Evolutionary conservation across 2,113 vertebrate genomes (phyloP).

Genomic region (Eira barbara): DNA sequence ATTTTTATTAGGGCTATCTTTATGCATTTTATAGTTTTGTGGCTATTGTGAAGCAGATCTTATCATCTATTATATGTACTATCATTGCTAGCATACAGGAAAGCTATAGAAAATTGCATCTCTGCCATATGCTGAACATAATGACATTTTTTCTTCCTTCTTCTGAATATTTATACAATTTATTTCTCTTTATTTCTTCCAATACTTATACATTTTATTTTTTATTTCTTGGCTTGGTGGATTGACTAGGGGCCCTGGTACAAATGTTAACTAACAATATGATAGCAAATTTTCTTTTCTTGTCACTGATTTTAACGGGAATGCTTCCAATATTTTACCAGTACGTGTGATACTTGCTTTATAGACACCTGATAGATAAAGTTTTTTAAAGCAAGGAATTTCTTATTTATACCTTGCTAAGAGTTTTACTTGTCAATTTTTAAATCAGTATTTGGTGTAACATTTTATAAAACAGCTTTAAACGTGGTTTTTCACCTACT

Average conservation of each 20-base stretch:
- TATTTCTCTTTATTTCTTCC: background rate
- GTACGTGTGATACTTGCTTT: background rate
- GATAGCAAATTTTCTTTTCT: background rate
- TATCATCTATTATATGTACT: background rate
- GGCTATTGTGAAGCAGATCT: background rate
- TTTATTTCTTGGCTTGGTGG: background rate
- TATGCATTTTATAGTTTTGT: constrained; percentile 24
- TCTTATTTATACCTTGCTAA: background rate
- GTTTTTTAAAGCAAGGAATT: background rate
- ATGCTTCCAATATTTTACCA: background rate
- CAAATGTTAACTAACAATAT: background rate
- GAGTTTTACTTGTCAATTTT: background rate
- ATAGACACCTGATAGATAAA: background rate
- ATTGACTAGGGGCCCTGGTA: background rate
- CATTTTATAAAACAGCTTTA: background rate
- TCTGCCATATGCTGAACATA: background rate
- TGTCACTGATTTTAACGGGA: background rate
- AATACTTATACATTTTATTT: background rate
- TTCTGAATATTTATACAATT: background rate
- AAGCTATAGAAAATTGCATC: background rate
- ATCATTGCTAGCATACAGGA: background rate
- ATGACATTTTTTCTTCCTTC: background rate
- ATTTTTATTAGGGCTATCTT: constrained; percentile 40
- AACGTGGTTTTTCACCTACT: background rate
- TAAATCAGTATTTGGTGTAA: background rate